Base-by-base conservation (phyloP, 1,140 invertebrate species). In the Nylanderia fulva region DNA sequence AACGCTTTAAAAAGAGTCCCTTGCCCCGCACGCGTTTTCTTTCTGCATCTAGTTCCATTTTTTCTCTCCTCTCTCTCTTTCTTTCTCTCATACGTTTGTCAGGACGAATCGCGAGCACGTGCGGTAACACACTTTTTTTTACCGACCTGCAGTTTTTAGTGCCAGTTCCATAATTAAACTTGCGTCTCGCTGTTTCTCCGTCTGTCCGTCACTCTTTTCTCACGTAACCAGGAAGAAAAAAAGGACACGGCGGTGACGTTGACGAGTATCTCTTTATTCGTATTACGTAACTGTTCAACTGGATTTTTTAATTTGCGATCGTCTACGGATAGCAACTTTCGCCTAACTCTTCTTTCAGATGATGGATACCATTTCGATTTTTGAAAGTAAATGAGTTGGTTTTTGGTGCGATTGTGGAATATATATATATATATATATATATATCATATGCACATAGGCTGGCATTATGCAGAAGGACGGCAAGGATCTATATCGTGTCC, bases 81-180 rank as follows among this genome's bases (percentile, higher is more conserved):
- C 21, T 29, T 69, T 42, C 48, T 7, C 56, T 86, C 84, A 52
- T 77, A 79, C 85, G 48, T 85, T 79, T 76, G 77, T 52, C 76
- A 52, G 76, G 48, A 72, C 85, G 80, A 87, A 86, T 76, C 80
- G 85, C 48, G 66, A 79, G 75, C 80, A 74, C 79, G 83, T 84
- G 76, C 76, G 58, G 90, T 88, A 91, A 91, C 84, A 66, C 77
- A 82, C 89, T 82, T 88, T 86, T 91, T n/a, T 91, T 92, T 86
- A 64, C 82, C 86, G 86, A 89, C 88, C 88, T 90, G 89, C 91
- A 93, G 90, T 91, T 93, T 93, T 93, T 93, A 93, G 91, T 91
- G 88, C 89, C 86, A 87, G 90, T 84, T 90, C 90, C 91, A 91
- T 93, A 93, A 93, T 93, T 93, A 93, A 93, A 93, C 90, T 91